phyloP scores from a whole-genome alignment of 2,113 vertebrate species.

The Isichthys henryi region DNA sequence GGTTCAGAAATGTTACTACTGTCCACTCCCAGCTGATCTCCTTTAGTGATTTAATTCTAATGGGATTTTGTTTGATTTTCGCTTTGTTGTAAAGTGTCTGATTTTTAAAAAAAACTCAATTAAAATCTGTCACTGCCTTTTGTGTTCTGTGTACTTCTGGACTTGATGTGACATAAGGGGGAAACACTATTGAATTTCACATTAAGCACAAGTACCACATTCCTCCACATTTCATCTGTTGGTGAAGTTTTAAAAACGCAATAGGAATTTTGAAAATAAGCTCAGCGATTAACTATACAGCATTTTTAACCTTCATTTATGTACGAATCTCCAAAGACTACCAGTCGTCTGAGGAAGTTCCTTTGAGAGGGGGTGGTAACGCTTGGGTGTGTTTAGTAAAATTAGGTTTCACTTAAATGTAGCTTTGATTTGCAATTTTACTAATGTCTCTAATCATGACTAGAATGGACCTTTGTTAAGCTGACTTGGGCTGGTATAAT shows the following conservation, averaged over 20 bases:
- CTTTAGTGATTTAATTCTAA: background rate
- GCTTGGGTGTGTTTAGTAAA: background rate
- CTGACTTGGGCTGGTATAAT: background rate
- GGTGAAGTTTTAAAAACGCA: background rate
- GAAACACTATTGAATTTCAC: background rate
- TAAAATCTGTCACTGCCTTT: background rate
- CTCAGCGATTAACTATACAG: background rate
- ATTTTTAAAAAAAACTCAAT: constrained; percentile 14
- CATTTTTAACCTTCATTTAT: background rate
- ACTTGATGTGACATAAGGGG: background rate
- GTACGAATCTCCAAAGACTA: background rate
- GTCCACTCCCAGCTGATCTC: background rate
- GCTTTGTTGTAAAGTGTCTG: constrained; percentile 9
- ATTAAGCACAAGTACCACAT: background rate
- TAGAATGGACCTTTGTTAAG: background rate
- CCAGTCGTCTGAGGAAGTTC: background rate
- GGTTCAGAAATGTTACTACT: background rate
- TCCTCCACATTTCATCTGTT: no score
- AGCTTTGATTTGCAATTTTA: background rate
- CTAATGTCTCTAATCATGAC: background rate
- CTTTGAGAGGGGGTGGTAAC: background rate
- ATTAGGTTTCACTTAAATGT: background rate
- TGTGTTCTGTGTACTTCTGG: background rate
- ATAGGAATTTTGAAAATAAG: background rate
- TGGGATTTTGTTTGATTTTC: background rate